Percentiles rank a stretch among this genome's conserved stretches.
Evolutionary conservation across 2,113 vertebrate species (phyloP).

Genomic region (Apodemus speciosus): DNA sequence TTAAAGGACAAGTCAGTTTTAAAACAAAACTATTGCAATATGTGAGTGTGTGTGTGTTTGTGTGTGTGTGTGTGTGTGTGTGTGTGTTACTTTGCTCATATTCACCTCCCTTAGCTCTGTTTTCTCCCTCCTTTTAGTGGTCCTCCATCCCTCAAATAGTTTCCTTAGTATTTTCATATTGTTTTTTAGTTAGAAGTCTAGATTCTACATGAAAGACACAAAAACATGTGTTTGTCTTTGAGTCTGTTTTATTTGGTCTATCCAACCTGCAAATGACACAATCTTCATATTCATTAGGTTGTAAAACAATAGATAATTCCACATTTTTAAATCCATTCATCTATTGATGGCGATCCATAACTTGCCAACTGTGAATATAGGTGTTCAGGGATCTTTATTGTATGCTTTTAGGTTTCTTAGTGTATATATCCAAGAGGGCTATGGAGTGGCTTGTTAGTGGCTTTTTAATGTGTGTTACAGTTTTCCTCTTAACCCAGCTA

Average conservation of each 20-base stretch:
- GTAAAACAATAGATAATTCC: neutral
- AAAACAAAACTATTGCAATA: too few species aligned
- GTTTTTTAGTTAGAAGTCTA: neutral
- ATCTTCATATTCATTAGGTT: neutral
- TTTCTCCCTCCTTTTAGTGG: neutral
- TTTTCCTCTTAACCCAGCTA: too few species aligned
- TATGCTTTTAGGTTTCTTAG: neutral
- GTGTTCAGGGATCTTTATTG: neutral
- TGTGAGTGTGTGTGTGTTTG: too few species aligned
- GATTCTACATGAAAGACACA: neutral
- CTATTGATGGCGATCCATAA: neutral
- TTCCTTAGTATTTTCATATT: neutral
- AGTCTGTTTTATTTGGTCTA: neutral
- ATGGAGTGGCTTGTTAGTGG: neutral
- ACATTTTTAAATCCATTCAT: neutral
- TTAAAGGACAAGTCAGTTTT: too few species aligned
- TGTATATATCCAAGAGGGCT: too few species aligned
- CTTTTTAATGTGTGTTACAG: too few species aligned
- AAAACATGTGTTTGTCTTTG: neutral
- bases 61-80: neutral
- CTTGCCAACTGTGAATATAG: neutral
- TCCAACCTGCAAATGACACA: neutral
- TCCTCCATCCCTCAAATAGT: neutral
- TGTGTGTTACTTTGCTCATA: neutral
- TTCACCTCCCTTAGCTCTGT: neutral